A percentile compares a stretch with the other conserved stretches of the same genome.
phyloP scores from a whole-genome alignment of 2,888 invertebrate species.

The Nudaria mundana region DNA sequence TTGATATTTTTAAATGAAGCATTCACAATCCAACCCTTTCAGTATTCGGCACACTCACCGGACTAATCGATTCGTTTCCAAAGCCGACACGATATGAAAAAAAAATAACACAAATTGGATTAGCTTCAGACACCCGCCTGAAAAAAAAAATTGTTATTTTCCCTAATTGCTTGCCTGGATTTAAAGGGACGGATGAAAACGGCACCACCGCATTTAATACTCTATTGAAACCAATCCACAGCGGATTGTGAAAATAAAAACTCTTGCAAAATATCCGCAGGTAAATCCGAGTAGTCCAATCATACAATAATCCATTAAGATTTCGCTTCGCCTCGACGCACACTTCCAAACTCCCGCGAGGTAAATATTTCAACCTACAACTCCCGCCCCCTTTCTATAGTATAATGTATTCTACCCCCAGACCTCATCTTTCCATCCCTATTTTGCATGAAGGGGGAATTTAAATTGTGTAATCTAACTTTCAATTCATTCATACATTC shows the following conservation, averaged over 20 bases:
- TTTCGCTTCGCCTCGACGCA: conserved; percentile 69
- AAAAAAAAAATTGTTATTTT: conserved; percentile 56
- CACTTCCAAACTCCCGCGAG: conserved; percentile 75
- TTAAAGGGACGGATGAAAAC: conserved; percentile 42
- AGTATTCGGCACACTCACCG: conserved; percentile 41
- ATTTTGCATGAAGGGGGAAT: conserved; percentile 81
- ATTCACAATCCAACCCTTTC: conserved; percentile 30
- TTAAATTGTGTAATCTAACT: conserved; percentile 82
- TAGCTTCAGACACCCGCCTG: conserved; percentile 33
- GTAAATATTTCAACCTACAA: conserved; percentile 71
- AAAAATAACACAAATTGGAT: conserved; percentile 38
- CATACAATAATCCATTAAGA: conserved; percentile 80
- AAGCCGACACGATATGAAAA: conserved; percentile 33
- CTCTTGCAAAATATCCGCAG: conserved; percentile 57
- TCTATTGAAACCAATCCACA: conserved; percentile 53
- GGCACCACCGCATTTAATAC: conserved; percentile 46
- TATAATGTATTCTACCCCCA: conserved; percentile 76
- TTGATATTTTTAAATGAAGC: conserved; percentile 5
- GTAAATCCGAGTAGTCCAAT: conserved; percentile 71
- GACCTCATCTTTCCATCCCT: conserved; percentile 78
- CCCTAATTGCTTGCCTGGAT: conserved; percentile 53
- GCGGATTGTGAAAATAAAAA: conserved; percentile 38
- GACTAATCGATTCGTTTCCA: conserved; percentile 41
- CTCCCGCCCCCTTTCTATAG: conserved; percentile 44
- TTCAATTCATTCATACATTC: conserved; percentile 82